Evolutionary conservation across 2,888 invertebrate genomes (phyloP).

Genomic region (Sympetrum striolatum): DNA sequence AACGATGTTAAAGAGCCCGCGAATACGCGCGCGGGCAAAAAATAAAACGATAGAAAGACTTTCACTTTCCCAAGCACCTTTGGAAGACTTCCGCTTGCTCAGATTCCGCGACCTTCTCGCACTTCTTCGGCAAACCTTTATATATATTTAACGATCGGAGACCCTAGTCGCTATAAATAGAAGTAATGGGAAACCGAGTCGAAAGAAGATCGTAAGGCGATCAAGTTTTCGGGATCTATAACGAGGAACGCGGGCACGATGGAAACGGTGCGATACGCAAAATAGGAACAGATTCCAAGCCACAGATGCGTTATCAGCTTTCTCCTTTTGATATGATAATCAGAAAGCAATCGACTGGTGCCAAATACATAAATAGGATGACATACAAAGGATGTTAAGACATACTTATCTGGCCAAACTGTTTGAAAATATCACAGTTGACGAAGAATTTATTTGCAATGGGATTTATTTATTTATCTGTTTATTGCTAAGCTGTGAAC

Average conservation of each 20-base stretch:
- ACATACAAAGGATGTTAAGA: too few relatives aligned
- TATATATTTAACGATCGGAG: background rate
- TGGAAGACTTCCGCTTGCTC: conserved; percentile 16
- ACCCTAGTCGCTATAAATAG: background rate
- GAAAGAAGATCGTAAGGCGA: background rate
- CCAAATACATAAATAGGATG: too few relatives aligned
- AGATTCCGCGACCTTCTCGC: background rate
- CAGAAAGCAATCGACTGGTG: too few relatives aligned
- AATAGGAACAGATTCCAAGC: too few relatives aligned
- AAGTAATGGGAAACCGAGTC: background rate
- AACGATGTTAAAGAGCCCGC: background rate
- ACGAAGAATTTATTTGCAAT: too few relatives aligned
- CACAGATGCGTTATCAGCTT: too few relatives aligned
- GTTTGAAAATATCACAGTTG: too few relatives aligned
- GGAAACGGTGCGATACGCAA: too few relatives aligned
- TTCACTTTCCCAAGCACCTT: conserved; percentile 22
- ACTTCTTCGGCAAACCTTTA: background rate
- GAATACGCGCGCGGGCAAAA: background rate
- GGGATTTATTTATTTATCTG: too few relatives aligned
- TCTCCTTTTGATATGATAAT: too few relatives aligned
- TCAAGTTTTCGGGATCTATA: background rate
- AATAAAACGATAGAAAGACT: background rate
- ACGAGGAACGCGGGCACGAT: background rate
- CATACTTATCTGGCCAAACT: too few relatives aligned
- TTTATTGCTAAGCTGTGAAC: too few relatives aligned